These are phyloP conservation scores for Baccha elongata DNA, from an alignment of 2,888 invertebrate genomes.

Conservation along the genomic window DNA sequence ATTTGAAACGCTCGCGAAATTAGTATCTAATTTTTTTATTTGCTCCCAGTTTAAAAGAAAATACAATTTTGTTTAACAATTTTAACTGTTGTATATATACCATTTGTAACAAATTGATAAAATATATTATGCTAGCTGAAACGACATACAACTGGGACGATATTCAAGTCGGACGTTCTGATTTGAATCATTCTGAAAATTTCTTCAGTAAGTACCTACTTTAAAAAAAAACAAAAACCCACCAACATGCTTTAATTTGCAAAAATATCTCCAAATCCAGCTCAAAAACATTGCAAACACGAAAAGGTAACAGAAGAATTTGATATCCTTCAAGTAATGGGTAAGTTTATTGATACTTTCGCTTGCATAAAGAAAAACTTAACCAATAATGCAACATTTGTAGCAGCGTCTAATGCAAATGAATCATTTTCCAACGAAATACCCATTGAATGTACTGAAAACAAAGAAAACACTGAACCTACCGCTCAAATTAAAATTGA, in stretches of 20 bases:
- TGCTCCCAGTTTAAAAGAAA: neutral
- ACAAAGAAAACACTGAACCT: slow-evolving; percentile 61
- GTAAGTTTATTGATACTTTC: slow-evolving; percentile 51
- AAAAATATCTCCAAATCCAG: slow-evolving; percentile 39
- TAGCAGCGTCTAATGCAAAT: slow-evolving; percentile 11
- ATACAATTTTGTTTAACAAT: neutral
- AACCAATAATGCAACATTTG: too few species aligned
- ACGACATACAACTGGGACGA: slow-evolving; percentile 79
- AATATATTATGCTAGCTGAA: slow-evolving; percentile 60
- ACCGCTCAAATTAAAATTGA: neutral
- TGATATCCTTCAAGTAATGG: slow-evolving; percentile 67
- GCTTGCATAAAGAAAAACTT: neutral
- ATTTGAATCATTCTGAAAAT: slow-evolving; percentile 78
- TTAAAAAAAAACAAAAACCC: neutral
- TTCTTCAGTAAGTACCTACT: slow-evolving; percentile 77
- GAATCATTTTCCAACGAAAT: slow-evolving; percentile 22
- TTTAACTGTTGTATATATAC: too few species aligned
- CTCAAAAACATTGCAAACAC: slow-evolving; percentile 74
- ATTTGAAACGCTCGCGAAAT: slow-evolving; percentile 49
- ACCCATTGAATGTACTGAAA: slow-evolving; percentile 5
- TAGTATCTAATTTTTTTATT: slow-evolving; percentile 1
- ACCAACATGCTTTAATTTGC: slow-evolving; percentile 55
- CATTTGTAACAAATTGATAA: neutral
- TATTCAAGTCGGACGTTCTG: slow-evolving; percentile 77
- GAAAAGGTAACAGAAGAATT: slow-evolving; percentile 73